A percentile compares a stretch with the other conserved stretches of the same genome.
These are phyloP conservation scores for Psettodes erumei DNA, from an alignment of 2,113 vertebrate genomes.

Conservation along the genomic window DNA sequence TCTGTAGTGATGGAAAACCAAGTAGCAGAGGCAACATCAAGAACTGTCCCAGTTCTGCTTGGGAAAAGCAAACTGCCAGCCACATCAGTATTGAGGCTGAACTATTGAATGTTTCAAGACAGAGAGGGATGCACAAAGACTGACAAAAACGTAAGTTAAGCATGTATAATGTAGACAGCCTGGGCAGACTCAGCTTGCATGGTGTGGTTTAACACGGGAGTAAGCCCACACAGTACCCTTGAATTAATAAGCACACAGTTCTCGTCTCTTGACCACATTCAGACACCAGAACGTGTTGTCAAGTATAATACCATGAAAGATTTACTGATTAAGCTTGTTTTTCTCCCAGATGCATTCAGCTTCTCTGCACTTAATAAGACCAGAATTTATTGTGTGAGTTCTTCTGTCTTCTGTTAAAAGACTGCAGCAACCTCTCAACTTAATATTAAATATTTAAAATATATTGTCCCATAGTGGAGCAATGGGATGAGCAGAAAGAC, in stretches of 20 bases:
- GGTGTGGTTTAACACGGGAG: neutral
- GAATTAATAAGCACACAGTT: neutral
- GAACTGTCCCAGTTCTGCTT: no score
- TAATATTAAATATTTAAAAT: no score
- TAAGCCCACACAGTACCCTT: neutral
- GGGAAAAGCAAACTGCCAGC: no score
- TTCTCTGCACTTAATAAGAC: neutral
- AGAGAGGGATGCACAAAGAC: neutral
- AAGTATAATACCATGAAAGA: neutral
- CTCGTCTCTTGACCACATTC: neutral
- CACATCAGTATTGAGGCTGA: neutral
- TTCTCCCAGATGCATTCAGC: neutral
- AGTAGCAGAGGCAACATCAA: no score
- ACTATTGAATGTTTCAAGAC: neutral
- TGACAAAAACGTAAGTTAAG: neutral
- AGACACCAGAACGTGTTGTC: neutral
- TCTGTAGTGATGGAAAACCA: no score
- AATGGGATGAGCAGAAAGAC: neutral
- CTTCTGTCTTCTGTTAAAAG: neutral
- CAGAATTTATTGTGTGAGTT: neutral
- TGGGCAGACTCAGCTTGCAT: neutral
- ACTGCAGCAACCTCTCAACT: neutral
- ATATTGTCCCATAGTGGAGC: no score
- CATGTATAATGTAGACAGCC: neutral
- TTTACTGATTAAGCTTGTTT: neutral